Evolutionary conservation across 2,113 vertebrate species (phyloP), one percentile per base, ranked within the genome.

Genomic region (Hippolais icterina): DNA sequence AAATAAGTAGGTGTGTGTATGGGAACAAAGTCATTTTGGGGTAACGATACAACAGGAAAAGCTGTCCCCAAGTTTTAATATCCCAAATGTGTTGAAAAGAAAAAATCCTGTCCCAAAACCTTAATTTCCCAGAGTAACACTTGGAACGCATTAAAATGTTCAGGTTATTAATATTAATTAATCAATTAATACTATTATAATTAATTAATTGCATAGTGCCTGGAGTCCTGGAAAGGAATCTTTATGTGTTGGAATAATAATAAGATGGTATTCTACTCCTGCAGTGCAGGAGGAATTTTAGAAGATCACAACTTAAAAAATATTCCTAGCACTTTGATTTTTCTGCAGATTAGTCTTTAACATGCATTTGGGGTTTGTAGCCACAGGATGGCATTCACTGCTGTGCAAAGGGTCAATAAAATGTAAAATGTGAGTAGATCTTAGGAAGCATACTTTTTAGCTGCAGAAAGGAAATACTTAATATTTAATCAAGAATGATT

Each of bases 141-240:
- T 94, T 82, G 78, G 39, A 93, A 80, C 0, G 0, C 52, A 92
- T 77, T 80, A 86, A 81, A 95, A 83, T 59, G n/a, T 86, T 86
- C 87, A 83, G 68, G 56, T 77, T 93, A 94, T 93, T 95, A 96
- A 93, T 91, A 96, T 95, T 96, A 96, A 96, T 95, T 94, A 90
- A 97, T 77, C 59, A 90, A 92, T 94, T 97, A 94, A 92, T 94
- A 87, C 28, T 52, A 56, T 68, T 90, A 86, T 93, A 96, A 96
- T 90, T 94, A 95, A 95, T 95, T 95, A 93, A 96, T 95, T 88
- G 69, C 78, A 83, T n/a, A 93, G 56, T 68, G 95, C 95, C 93
- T 91, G 79, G 53, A 93, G 92, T 93, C 90, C 76, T 92, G 76
- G 76, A 93, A 87, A 81, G 47, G 79, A 64, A 75, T 88, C 63